A percentile compares a stretch with the other conserved stretches of the same genome.
Conservation (phyloP, 2,888 invertebrate species). For the Xestia sexstrigata region DNA sequence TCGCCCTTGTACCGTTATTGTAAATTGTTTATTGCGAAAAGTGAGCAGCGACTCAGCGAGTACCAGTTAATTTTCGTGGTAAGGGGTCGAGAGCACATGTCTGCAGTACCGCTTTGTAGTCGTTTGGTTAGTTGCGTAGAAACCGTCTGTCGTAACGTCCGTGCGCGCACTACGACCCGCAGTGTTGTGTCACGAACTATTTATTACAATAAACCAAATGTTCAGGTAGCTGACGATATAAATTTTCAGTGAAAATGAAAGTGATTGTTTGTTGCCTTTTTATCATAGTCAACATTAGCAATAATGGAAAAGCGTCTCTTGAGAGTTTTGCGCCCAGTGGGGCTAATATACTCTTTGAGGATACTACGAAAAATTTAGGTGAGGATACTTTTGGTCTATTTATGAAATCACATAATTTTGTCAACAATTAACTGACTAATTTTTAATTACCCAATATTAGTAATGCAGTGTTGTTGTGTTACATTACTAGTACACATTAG, state of each 20-base stretch:
- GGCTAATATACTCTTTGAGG: conserved; percentile 79
- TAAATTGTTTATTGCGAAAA: conserved; percentile 28
- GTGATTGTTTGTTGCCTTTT: conserved; percentile 80
- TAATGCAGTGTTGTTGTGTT: not conserved
- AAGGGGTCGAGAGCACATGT: conserved; percentile 60
- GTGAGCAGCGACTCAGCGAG: conserved; percentile 21
- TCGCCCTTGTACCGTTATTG: conserved; percentile 16
- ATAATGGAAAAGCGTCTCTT: conserved; percentile 85
- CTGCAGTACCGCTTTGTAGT: conserved; percentile 47
- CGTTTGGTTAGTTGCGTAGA: conserved; percentile 59
- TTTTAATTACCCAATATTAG: not conserved
- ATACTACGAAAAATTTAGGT: conserved; percentile 83
- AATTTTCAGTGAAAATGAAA: conserved; percentile 76
- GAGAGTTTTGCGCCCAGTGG: conserved; percentile 81
- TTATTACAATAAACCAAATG: conserved; percentile 32
- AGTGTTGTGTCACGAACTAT: conserved; percentile 48
- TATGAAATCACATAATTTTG: not conserved
- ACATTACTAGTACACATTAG: not conserved
- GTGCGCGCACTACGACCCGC: conserved; percentile 34
- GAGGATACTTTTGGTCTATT: conserved; percentile 46
- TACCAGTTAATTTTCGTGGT: conserved; percentile 49
- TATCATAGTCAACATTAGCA: conserved; percentile 82
- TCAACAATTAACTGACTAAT: not conserved
- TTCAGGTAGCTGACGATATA: conserved; percentile 13
- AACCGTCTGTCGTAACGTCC: conserved; percentile 42